These are phyloP conservation scores for Halesus radiatus DNA, from an alignment of 1,140 invertebrate genomes.

Conservation along the genomic window DNA sequence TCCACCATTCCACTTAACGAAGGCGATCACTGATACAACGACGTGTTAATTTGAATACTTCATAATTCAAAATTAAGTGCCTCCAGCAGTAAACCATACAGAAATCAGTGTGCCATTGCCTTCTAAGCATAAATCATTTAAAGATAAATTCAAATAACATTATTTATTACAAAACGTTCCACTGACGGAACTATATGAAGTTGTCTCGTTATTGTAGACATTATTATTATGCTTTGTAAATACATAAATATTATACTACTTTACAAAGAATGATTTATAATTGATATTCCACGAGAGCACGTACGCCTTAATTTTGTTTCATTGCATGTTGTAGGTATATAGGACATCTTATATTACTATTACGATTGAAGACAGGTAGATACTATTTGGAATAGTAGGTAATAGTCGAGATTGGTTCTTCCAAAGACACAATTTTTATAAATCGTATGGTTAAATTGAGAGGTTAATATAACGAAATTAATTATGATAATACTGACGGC, in stretches of 20 bases:
- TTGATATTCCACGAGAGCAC: no score
- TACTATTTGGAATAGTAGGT: no score
- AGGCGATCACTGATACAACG: slow-evolving; percentile 35
- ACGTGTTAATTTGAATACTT: slow-evolving; percentile 37
- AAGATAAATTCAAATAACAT: slow-evolving; percentile 3
- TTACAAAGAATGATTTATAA: no score
- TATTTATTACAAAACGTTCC: slow-evolving; percentile 2
- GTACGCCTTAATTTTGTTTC: no score
- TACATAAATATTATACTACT: neutral
- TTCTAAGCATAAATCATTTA: slow-evolving; percentile 26
- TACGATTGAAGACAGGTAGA: no score
- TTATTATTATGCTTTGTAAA: neutral
- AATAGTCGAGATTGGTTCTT: no score
- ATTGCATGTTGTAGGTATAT: no score
- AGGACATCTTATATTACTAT: no score
- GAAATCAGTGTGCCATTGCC: neutral
- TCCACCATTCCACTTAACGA: neutral
- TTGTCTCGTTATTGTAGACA: slow-evolving; percentile 8
- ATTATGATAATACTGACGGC: no score
- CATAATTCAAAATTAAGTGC: slow-evolving; percentile 38
- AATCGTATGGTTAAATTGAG: no score
- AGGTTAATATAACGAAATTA: no score
- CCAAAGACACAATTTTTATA: no score
- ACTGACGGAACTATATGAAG: slow-evolving; percentile 7
- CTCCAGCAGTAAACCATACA: neutral